Conservation (phyloP, 2,113 vertebrate genomes). For the Pheucticus melanocephalus region DNA sequence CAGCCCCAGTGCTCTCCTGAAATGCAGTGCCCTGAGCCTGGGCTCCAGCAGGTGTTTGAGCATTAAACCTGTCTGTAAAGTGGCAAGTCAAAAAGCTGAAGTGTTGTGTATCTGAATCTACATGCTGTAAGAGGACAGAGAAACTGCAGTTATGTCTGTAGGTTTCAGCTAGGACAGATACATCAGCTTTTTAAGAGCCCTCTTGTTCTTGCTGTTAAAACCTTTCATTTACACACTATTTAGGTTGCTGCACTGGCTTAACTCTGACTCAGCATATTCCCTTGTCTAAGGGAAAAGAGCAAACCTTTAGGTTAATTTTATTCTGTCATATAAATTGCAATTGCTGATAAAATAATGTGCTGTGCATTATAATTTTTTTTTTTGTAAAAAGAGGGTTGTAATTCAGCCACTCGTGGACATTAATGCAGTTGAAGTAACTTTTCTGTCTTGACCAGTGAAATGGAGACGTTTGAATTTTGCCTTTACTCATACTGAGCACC, state of each 20-base stretch:
- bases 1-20: not conserved
- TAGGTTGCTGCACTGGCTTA: not conserved
- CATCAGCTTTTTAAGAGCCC: not conserved
- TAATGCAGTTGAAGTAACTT: not conserved
- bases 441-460: not conserved
- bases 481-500: not conserved
- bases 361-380: not conserved
- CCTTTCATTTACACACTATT: accelerated
- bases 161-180: not conserved
- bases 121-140: not conserved
- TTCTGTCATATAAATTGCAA: not conserved
- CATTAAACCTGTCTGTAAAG: not conserved
- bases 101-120: not conserved
- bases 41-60: not conserved
- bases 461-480: not conserved
- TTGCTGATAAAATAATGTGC: not conserved
- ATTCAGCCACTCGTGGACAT: not conserved
- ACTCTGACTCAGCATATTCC: not conserved
- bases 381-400: not conserved
- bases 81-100: not conserved
- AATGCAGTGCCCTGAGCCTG: not conserved
- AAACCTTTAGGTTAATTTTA: not conserved
- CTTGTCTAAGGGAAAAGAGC: not conserved
- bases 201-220: not conserved
- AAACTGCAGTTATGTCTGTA: not conserved